These are phyloP conservation scores for Lysandra bellargus DNA, from an alignment of 2,888 invertebrate species.

Conservation along the genomic window DNA sequence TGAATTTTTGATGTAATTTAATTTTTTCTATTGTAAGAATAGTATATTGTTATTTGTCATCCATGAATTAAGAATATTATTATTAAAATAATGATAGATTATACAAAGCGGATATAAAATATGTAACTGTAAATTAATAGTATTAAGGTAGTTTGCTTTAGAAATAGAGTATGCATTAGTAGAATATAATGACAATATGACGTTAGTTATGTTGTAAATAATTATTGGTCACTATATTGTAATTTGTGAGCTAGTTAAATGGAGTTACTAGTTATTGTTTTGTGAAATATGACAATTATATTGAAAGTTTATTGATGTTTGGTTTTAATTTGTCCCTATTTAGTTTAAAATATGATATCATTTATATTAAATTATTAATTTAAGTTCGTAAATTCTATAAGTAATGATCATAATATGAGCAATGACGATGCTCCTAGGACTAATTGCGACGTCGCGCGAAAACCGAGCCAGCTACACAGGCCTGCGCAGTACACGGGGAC, in stretches of 20 bases:
- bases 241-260: constrained; percentile 54
- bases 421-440: too few species aligned
- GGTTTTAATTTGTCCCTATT: constrained; percentile 43
- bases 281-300: constrained; percentile 76
- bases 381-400: too few species aligned
- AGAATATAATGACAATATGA: constrained; percentile 37
- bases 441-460: too few species aligned
- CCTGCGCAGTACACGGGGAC: too few species aligned
- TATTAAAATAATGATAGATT: not conserved
- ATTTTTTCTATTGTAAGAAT: not conserved
- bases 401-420: too few species aligned
- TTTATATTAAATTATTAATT: too few species aligned
- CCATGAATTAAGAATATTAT: not conserved
- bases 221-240: constrained; percentile 49
- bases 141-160: constrained; percentile 15
- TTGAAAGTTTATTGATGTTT: constrained; percentile 69
- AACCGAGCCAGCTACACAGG: too few species aligned
- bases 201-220: constrained; percentile 63
- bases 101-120: not conserved
- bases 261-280: constrained; percentile 74
- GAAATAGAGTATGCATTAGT: not conserved
- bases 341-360: too few species aligned
- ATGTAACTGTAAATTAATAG: constrained; percentile 24
- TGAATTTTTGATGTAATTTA: too few species aligned
- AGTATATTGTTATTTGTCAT: not conserved